These are phyloP conservation scores for Cyrtodaria siliqua DNA, from an alignment of 2,888 invertebrate species.

Conservation along the genomic window DNA sequence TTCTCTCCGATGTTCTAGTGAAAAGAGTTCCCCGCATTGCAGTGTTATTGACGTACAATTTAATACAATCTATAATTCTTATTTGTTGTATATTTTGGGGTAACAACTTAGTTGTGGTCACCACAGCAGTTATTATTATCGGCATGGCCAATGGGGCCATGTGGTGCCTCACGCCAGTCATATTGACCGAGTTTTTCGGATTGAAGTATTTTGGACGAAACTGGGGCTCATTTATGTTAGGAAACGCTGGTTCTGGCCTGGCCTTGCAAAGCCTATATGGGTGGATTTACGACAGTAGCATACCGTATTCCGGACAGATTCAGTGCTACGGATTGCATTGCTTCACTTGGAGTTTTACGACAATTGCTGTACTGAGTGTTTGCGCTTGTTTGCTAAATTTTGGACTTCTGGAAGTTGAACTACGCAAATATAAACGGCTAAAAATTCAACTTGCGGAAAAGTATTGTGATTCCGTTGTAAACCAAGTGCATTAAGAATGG, in stretches of 20 bases:
- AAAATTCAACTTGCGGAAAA: too few relatives aligned
- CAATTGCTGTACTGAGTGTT: conserved; percentile 65
- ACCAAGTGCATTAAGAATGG: too few relatives aligned
- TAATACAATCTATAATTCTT: conserved; percentile 59
- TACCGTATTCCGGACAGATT: conserved; percentile 44
- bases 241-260: conserved; percentile 68
- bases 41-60: conserved; percentile 57
- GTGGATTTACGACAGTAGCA: conserved; percentile 65
- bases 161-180: conserved; percentile 73
- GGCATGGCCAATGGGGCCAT: conserved; percentile 73
- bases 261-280: conserved; percentile 69
- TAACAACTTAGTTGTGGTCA: conserved; percentile 57
- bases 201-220: conserved; percentile 73
- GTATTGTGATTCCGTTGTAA: too few relatives aligned
- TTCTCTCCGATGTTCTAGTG: conserved; percentile 67
- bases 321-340: conserved; percentile 70
- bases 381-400: conserved; percentile 66
- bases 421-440: neutral
- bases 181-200: conserved; percentile 74
- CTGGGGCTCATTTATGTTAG: conserved; percentile 73
- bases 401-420: conserved; percentile 59
- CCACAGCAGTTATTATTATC: conserved; percentile 55
- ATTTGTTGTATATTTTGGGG: conserved; percentile 64
- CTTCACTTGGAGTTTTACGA: conserved; percentile 68
- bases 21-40: conserved; percentile 64